phyloP scores from a whole-genome alignment of 2,113 vertebrate species.

The Todiramphus chloris region DNA sequence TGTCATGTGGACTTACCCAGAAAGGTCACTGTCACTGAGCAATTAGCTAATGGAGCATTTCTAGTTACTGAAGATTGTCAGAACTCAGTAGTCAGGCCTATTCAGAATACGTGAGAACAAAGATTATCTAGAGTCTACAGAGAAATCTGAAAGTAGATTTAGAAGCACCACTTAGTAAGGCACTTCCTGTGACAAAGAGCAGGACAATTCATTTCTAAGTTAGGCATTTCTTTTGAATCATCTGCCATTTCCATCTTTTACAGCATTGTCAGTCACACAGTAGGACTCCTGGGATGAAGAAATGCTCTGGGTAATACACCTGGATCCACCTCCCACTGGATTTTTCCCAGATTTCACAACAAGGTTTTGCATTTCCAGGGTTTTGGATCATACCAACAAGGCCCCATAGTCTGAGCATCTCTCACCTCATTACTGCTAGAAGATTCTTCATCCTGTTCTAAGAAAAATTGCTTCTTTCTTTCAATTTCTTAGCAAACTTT shows the following conservation, averaged over 20 bases:
- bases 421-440: not conserved
- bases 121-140: slow-evolving; percentile 5
- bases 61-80: slow-evolving; percentile 36
- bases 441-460: not conserved
- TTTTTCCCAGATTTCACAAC: not conserved
- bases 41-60: slow-evolving; percentile 74
- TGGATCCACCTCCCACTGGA: not conserved
- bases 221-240: not conserved
- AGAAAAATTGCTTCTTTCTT: not conserved
- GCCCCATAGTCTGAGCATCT: not conserved
- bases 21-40: slow-evolving; percentile 37
- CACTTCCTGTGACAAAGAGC: not conserved
- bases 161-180: slow-evolving; percentile 18
- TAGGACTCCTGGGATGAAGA: not conserved
- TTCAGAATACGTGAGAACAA: slow-evolving; percentile 39
- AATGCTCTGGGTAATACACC: not conserved
- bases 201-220: not conserved
- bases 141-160: not conserved
- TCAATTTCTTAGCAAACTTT: not conserved
- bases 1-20: not conserved
- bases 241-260: not conserved
- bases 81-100: not conserved
- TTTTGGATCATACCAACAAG: not conserved
- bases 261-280: not conserved
- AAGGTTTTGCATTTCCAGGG: not conserved